Base-by-base conservation (phyloP, 2,888 invertebrate genomes). In the Zaprionus lineosus region DNA sequence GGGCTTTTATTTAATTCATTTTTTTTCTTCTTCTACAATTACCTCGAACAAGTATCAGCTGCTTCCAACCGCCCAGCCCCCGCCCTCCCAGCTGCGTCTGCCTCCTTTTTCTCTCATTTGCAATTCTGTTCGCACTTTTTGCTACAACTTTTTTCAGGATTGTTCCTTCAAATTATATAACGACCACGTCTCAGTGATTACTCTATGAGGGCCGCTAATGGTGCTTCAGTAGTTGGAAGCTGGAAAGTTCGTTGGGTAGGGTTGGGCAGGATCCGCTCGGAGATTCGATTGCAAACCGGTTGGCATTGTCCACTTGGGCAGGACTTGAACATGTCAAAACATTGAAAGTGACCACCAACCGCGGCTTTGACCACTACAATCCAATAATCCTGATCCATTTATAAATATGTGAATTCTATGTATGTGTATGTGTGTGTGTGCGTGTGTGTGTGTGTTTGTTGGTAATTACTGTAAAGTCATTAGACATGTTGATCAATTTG, bases 301-400 rank as follows among this genome's bases (percentile, higher is more conserved):
- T 68, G 12, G 29, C 58, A 53, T 15, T 47, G 59, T 57, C 50
- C 65, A 59, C 36, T 61, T 58, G 26, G 14, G 21, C 34, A 18
- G 31, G 5, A 11, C 43, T 29, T 51, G 39, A 65, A 46, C 68
- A 64, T 59, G 55, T 65, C 15, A 59, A 58, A 40, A 61, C 12
- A 41, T 33, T 48, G 19, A 57, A 29, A 41, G 37, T 73, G 73
- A 70, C 74, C 74, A 74, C 74, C 73, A 70, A 70, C 74, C 60
- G 74, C 28, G 74, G 56, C 9, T 40, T 43, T 70, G 73, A 67
- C 73, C 73, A 70, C 58, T 69, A 60, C 40, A 66, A 44, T 62
- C 57, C 9, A 46, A 31, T 29, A 6, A 24, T 39, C n/a, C 21
- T 26, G n/a, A n/a, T n/a, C n/a, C n/a, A n/a, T n/a, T n/a, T n/a